Evolutionary conservation across 2,888 invertebrate species (phyloP), one percentile per base, ranked within the genome.

Genomic region (Atethmia centrago): DNA sequence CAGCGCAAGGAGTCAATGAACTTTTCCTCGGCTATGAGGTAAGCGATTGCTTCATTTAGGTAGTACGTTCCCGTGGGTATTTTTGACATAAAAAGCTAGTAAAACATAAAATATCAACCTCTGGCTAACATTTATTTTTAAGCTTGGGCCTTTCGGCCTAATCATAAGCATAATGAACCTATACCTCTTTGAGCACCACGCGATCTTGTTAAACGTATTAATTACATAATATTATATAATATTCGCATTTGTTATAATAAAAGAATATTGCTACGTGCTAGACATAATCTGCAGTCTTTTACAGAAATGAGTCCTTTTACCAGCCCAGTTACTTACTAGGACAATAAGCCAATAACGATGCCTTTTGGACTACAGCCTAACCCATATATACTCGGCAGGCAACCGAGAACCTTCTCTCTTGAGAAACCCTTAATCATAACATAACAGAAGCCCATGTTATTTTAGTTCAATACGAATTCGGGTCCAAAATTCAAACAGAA

Each of bases 401-500:
- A 45, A 25, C 16, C 21, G 45, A 47, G 55, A 79, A 79, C 49
- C 21, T 63, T 51, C 21, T 16, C 31, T 62, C 45, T 45, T 36
- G 28, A 74, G 45, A 31, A 74, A 28, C 56, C 80, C 56, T 74
- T 80, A 74, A 80, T 74, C 66, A 78, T 88, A 81, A 87, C 88
- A 87, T 61, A 79, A 77, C 56, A 79, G 19, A 62, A 56, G 47
- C 65, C 65, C 51, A 69, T 83, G 65, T 83, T 79, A 83, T 74
- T 83, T 79, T 53, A 69, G 74, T 62, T 64, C 73, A 73, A 74
- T 77, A 82, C 58, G 45, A 85, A 83, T 84, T 77, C 49, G 74
- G 45, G 31, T n/a, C 5, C 77, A 56, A 79, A 87, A 85, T 85
- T 87, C 71, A 88, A 88, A 91, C 89, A 90, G 84, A 88, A 87